A percentile compares a stretch with the other conserved stretches of the same genome.
Conservation (phyloP, 64 coral and sea anemone species). For the Trachythela sp. region DNA sequence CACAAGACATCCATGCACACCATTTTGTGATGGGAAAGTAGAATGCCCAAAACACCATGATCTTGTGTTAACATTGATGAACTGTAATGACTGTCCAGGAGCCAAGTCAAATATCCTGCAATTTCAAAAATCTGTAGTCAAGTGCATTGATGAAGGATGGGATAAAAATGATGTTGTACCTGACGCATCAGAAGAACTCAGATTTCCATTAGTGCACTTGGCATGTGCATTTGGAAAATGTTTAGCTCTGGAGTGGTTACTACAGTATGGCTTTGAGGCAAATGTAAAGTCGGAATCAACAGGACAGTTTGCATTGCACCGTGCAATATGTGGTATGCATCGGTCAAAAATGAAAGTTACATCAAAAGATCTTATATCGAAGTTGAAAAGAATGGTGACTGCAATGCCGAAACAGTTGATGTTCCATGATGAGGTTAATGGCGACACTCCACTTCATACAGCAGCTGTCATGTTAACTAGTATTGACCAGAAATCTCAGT, state of each 20-base stretch:
- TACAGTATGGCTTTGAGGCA: constrained; percentile 77
- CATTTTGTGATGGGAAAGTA: constrained; percentile 88
- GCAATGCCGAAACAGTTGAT: constrained; percentile 65
- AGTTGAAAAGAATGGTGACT: constrained; percentile 75
- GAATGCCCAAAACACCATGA: constrained; percentile 95
- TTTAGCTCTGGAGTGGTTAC: constrained; percentile 91
- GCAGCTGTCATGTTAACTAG: constrained; percentile 82
- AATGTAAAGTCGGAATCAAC: constrained; percentile 64
- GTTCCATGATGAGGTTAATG: constrained; percentile 86
- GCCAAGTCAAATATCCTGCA: constrained; percentile 81
- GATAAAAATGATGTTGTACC: constrained; percentile 91
- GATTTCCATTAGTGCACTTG: constrained; percentile 85
- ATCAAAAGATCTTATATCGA: constrained; percentile 90
- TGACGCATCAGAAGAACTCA: constrained; percentile 73
- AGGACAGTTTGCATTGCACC: constrained; percentile 77
- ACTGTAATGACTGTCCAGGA: constrained; percentile 87
- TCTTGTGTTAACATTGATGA: constrained; percentile 78
- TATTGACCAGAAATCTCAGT: constrained; percentile 77
- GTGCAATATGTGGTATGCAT: constrained; percentile 63
- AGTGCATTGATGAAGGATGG: constrained; percentile 82
- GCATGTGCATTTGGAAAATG: constrained; percentile 88
- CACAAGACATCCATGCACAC: constrained; percentile 47
- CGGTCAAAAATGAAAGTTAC: constrained; percentile 78
- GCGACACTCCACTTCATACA: constrained; percentile 87
- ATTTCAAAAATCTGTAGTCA: constrained; percentile 86